Percentiles rank a stretch among this genome's conserved stretches.
Conservation (phyloP, 1,140 invertebrate genomes). For the Trachelipus rathkii region DNA sequence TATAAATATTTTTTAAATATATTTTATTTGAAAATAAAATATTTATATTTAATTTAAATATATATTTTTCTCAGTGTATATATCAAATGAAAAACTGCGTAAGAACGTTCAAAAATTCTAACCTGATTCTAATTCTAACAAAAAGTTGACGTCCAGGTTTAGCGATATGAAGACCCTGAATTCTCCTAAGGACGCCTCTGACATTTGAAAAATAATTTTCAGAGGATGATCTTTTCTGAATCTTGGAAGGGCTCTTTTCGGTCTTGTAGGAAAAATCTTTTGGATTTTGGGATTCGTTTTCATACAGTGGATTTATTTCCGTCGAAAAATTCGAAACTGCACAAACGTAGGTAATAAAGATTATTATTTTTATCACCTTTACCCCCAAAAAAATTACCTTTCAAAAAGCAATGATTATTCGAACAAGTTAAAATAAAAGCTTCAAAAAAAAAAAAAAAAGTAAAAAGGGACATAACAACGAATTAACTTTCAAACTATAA, state of each 20-base stretch:
- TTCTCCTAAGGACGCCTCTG: constrained; percentile 30
- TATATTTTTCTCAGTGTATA: too few relatives aligned
- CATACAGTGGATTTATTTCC: not conserved
- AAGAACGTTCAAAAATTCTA: not conserved
- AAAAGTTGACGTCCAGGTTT: constrained; percentile 35
- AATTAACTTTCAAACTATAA: too few relatives aligned
- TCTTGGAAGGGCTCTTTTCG: not conserved
- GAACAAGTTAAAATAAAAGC: too few relatives aligned
- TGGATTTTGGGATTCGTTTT: not conserved
- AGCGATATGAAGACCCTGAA: constrained; percentile 34
- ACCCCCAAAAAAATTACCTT: too few relatives aligned
- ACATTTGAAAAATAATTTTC: constrained; percentile 47
- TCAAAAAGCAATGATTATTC: too few relatives aligned
- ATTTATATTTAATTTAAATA: too few relatives aligned
- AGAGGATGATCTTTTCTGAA: not conserved
- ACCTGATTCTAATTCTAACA: constrained; percentile 30
- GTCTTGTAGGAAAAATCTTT: not conserved
- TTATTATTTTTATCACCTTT: too few relatives aligned
- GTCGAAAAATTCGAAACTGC: not conserved
- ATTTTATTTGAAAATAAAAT: too few relatives aligned
- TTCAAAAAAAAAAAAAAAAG: too few relatives aligned
- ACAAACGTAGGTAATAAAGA: not conserved
- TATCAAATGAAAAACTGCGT: too few relatives aligned
- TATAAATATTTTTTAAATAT: too few relatives aligned
- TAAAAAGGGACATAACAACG: too few relatives aligned